Conservation (phyloP, 2,113 vertebrate genomes). For the Alouatta palliata region DNA sequence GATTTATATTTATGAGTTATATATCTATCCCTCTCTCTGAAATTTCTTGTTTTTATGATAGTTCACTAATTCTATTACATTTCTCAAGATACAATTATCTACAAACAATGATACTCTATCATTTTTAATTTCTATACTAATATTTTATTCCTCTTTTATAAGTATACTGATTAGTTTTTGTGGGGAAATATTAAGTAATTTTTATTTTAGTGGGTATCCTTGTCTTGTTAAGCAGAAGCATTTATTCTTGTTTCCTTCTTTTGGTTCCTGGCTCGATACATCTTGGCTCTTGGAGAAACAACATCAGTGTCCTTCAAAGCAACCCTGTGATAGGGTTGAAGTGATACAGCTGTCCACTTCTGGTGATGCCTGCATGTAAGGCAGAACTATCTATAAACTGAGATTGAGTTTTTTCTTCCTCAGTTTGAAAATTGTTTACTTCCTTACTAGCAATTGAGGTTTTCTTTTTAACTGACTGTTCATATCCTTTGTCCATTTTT, state of each 20-base stretch:
- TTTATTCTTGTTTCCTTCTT: neutral
- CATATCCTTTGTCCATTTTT: neutral
- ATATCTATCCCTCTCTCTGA: neutral
- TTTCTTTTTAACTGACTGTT: neutral
- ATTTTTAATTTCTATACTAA: neutral
- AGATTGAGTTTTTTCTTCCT: neutral
- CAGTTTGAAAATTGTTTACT: neutral
- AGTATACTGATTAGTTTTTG: neutral
- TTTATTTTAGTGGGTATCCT: neutral
- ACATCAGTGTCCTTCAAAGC: neutral
- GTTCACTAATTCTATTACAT: neutral
- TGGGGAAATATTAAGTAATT: neutral
- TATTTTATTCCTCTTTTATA: neutral
- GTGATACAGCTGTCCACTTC: neutral
- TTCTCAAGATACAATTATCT: neutral
- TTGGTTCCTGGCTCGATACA: neutral
- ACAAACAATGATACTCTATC: neutral
- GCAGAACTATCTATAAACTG: neutral
- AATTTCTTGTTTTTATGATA: slow-evolving; percentile 1
- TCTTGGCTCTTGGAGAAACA: neutral
- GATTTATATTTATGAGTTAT: neutral
- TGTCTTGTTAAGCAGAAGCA: neutral
- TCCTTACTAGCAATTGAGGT: neutral
- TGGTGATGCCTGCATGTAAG: neutral
- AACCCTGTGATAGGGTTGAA: neutral